Evolutionary conservation across 2,113 vertebrate genomes (phyloP), one percentile per base, ranked within the genome.

Genomic region (Oryzias javanicus): DNA sequence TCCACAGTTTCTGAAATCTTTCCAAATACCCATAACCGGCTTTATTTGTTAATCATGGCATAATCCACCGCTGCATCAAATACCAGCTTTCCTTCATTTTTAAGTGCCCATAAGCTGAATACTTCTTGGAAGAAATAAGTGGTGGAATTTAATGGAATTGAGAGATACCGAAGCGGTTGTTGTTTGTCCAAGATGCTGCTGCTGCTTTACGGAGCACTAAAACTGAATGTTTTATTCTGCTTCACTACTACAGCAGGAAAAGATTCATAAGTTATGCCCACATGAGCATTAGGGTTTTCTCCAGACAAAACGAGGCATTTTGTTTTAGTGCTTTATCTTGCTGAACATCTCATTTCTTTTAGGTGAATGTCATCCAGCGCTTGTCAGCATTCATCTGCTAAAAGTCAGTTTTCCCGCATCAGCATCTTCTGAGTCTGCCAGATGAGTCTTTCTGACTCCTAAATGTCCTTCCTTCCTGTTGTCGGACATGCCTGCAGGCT

Each of bases 381-480:
- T 51, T 14, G 15, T 64, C 16, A 44, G 44, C 14, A 16, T 63
- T 41, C 22, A 56, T 8, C 10, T 7, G 6, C 45, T 18, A 54
- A 45, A 29, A 62, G 42, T 55, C 64, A 72, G 35, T 55, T 20
- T 15, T 55, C 24, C 40, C 29, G 35, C 24, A 60, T 83, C 66
- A 54, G 40, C 50, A 17, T 29, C 72, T 49, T 53, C 46, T 18
- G 22, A 55, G 44, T 42, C 55, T 73, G 68, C 60, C 62, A 61
- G 52, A 72, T 42, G 42, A 62, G 55, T 61, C 61, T 72, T 50
- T 52, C 46, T 63, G 55, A 67, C 60, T 69, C 56, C 55, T 52
- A 18, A 19, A 14, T 70, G 64, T 59, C 69, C 44, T 40, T 42
- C 14, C 55, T 49, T 54, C 42, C 55, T 74, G 63, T 79, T 63